Percentiles rank a stretch among this genome's conserved stretches.
Evolutionary conservation across 2,113 vertebrate genomes (phyloP).

Genomic region (Pantherophis guttatus): DNA sequence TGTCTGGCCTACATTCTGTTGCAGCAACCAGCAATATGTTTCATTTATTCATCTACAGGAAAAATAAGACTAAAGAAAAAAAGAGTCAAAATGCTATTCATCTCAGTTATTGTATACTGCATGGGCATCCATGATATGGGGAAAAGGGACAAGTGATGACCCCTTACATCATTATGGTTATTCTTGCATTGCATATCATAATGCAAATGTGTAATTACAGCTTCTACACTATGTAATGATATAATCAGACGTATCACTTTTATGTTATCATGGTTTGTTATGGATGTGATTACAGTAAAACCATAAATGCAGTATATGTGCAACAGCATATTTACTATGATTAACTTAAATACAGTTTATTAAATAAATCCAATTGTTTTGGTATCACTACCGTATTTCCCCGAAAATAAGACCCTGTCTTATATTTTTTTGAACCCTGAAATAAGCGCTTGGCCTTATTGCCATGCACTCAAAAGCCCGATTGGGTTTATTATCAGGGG

Average conservation of each 20-base stretch:
- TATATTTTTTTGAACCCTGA: too few species aligned
- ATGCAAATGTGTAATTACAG: neutral
- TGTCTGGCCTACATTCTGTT: conserved; percentile 21
- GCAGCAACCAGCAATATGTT: neutral
- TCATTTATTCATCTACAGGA: neutral
- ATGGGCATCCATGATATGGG: neutral
- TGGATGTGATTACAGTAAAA: neutral
- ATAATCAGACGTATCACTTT: neutral
- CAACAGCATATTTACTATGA: neutral
- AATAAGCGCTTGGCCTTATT: too few species aligned
- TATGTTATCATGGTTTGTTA: neutral
- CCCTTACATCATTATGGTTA: neutral
- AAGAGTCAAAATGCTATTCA: neutral
- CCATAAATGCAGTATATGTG: neutral
- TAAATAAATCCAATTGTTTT: neutral
- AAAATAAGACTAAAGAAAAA: neutral
- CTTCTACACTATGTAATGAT: neutral
- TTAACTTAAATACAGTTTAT: neutral
- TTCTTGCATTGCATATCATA: neutral
- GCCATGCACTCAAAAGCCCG: too few species aligned
- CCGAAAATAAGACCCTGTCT: too few species aligned
- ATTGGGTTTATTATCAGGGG: too few species aligned
- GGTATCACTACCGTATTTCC: neutral
- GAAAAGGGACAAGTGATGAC: neutral
- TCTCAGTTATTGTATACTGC: neutral